Evolutionary conservation across 2,113 vertebrate genomes (phyloP).

Genomic region (Nannospalax galili): DNA sequence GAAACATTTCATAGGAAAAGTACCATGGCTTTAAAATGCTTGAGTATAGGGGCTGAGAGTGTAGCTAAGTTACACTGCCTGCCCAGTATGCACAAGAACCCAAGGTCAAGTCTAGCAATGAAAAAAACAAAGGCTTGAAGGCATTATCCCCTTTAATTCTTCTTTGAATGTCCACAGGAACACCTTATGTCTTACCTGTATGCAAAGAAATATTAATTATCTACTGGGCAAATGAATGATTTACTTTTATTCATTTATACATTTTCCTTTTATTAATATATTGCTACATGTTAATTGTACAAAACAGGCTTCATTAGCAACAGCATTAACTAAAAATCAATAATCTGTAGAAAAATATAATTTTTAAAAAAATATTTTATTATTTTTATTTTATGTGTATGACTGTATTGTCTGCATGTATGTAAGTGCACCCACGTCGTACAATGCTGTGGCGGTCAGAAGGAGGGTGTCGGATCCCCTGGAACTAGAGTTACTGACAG

Average conservation of each 20-base stretch:
- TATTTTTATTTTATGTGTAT: too few species aligned
- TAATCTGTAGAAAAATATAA: slow-evolving; percentile 18
- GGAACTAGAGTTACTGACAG: too few species aligned
- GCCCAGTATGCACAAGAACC: not conserved
- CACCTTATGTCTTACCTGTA: not conserved
- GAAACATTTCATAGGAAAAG: not conserved
- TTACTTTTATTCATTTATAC: not conserved
- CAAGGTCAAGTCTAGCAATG: not conserved
- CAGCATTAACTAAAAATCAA: slow-evolving; percentile 8
- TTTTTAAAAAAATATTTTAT: not conserved
- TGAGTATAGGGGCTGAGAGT: not conserved
- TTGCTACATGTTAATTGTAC: not conserved
- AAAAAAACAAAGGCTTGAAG: not conserved
- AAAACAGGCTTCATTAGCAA: not conserved
- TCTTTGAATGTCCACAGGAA: not conserved
- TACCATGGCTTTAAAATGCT: not conserved
- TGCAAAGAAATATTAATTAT: not conserved
- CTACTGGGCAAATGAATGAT: not conserved
- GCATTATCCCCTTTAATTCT: not conserved
- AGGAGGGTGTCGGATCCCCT: too few species aligned
- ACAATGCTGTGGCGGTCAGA: too few species aligned
- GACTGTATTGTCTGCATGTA: too few species aligned
- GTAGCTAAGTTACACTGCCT: not conserved
- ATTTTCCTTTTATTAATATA: not conserved
- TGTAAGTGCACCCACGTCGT: too few species aligned